Evolutionary conservation across 2,888 invertebrate genomes (phyloP).

Genomic region (Pristionchus arcanus): DNA sequence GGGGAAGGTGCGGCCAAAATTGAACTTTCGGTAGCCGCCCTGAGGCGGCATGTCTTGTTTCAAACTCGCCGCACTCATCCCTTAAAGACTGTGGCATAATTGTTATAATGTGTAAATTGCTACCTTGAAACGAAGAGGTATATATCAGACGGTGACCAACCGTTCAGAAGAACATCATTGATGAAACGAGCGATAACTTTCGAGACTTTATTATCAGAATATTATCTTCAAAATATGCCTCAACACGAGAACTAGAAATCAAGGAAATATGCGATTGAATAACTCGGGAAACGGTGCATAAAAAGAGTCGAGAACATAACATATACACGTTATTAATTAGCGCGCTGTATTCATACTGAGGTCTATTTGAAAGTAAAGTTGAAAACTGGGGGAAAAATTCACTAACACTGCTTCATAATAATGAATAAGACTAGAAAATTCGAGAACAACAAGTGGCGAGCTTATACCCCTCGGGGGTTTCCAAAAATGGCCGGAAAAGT

Average conservation of each 20-base stretch:
- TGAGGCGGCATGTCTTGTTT: constrained; percentile 93
- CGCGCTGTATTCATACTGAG: background rate
- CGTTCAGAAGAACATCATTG: background rate
- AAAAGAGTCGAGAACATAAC: constrained; percentile 28
- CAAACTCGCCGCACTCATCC: constrained; percentile 54
- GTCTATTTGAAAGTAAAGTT: background rate
- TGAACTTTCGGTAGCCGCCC: constrained; percentile 90
- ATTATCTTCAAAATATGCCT: background rate
- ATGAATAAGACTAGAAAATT: background rate
- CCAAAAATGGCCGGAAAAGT: constrained; percentile 36
- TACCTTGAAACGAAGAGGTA: background rate
- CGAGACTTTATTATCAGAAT: background rate
- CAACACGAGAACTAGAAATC: background rate
- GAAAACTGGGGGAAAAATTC: background rate
- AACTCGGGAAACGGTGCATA: constrained; percentile 25
- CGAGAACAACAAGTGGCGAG: background rate
- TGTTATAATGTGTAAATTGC: background rate
- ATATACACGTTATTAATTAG: constrained; percentile 41
- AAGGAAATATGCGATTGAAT: background rate
- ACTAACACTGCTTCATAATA: background rate
- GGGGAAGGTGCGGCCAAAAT: constrained; percentile 79
- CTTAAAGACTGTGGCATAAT: background rate
- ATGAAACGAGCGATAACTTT: background rate
- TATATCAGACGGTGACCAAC: background rate
- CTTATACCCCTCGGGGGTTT: constrained; percentile 37